Base-by-base conservation (phyloP, 1,140 invertebrate genomes). In the Calephelis nemesis region DNA sequence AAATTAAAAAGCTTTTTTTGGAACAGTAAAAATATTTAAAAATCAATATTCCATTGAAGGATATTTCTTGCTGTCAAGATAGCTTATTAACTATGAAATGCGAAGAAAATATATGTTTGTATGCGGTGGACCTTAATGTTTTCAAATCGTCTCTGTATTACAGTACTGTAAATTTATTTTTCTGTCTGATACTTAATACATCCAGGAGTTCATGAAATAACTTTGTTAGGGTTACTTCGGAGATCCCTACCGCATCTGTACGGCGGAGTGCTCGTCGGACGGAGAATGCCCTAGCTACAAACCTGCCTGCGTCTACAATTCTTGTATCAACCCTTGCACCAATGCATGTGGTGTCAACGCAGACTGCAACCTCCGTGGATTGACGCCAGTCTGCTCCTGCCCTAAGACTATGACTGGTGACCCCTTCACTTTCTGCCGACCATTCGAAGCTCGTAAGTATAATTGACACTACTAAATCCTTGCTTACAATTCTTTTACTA, bases 341-440 rank as follows among this genome's bases (percentile, higher is more conserved):
- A 95, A 95, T 10, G 95, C 95, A 11, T 98, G 97, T 79, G 97
- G 97, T 47, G 89, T 96, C 0, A 95, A 96, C 72, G 96, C 97
- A 5, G 93, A 97, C 67, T 98, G 96, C 81, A 93, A 96, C 74
- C 93, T 97, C 45, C 91, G 95, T 8, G 95, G 96, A 0, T 92
- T 94, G 72, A 98, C 95, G 39, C 96, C 95, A 19, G 94, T 97
- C 42, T 97, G 97, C 88, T 96, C 95, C 52, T 98, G 97, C 85
- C 97, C 97, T 4, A 95, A 93, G 78, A 95, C 97, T 80, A 97
- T 96, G 95, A 97, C 96, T 30, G 97, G 97, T 4, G 95, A 97
- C 93, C 96, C 97, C 12, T 98, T 97, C 85, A 92, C 95, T 1
- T 93, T 93, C 73, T 97, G 97, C 87, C 93, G 96, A 75, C 96